Base-by-base conservation (phyloP, 1,140 invertebrate genomes). In the Drosophila saltans region DNA sequence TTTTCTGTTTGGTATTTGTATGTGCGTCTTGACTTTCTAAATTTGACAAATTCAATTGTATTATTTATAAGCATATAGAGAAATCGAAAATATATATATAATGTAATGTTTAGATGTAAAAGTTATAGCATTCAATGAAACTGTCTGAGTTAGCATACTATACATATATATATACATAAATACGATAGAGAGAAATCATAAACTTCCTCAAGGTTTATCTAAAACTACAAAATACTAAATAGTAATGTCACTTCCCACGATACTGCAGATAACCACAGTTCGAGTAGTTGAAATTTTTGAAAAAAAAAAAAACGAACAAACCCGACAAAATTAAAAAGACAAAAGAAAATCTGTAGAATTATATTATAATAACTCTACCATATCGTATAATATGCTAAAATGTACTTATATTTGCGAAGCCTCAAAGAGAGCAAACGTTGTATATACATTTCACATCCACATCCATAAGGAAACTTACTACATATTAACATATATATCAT, bases 261-360 rank as follows among this genome's bases (percentile, higher is more conserved):
- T 52, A 75, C 72, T 82, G 75, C 82, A 88, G 82, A 85, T 84
- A 82, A 64, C 66, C 61, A 88, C 59, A 86, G 68, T 60, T 60
- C 41, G 64, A 73, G 59, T 88, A 88, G 75, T 76, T 55, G 58
- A 66, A 75, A 73, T 41, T 76, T 75, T 78, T 66, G 33, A 72
- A 66, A 74, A 52, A 69, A 74, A 52, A 69, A 66, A 77, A 41
- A 43, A 43, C 11, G 41, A 43, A 43, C 41, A 43, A 43, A 16
- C n/a, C 11, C 41, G 41, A 43, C 1, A n/a, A n/a, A 43, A 16
- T 4, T 16, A 16, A 43, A n/a, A 43, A 11, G 39, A 40, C 52
- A 58, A 67, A 78, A 68, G 48, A 58, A 67, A 78, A 69, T 69
- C 70, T 82, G 60, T 82, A 88, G 82, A 67, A 56, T 63, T 64